Base-by-base conservation (phyloP, 1,140 invertebrate genomes). In the Muscidifurax raptorellus region DNA sequence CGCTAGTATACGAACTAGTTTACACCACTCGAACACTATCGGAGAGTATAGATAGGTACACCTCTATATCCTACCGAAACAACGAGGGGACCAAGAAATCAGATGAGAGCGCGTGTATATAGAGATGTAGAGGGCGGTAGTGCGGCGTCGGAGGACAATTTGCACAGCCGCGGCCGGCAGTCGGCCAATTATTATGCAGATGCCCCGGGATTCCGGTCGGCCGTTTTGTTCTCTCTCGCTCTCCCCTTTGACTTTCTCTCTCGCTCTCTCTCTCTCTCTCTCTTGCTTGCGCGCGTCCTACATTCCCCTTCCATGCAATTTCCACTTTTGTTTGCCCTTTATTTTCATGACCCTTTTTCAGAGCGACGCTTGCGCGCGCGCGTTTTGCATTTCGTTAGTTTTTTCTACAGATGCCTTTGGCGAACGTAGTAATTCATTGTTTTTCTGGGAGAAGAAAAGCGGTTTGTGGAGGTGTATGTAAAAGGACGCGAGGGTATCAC, bases 161-260 rank as follows among this genome's bases (percentile, higher is more conserved):
- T 86, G 82, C 85, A 84, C 18, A 1, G 36, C 27, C 25, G 67
- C 67, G 67, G 18, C 80, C 74, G 47, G 82, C 74, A 84, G 84
- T 82, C 78, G 81, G 79, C 80, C 80, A 84, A 85, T 87, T 87
- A 87, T 86, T 84, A 87, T 86, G 82, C 86, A 86, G 82, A 86
- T 86, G 82, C 80, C 52, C 52, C 76, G 74, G 79, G 69, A 66
- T 87, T 86, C 83, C 85, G 83, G 81, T 85, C 32, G 27, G 7
- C 32, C 71, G 83, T 76, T 85, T 86, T 86, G 84, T 69, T 28
- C 66, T 69, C 28, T 69, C 69, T 66, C 83, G 0, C 22, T n/a
- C 30, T 40, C 22, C 32, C 82, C 80, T 85, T 86, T 86, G 84
- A 80, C 86, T 59, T 28, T 69, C 66, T 69, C 27, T 67, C 76